Percentiles rank a stretch among this genome's conserved stretches.
Evolutionary conservation across 1,140 invertebrate species (phyloP).

Genomic region (Sycophaga agraensis): DNA sequence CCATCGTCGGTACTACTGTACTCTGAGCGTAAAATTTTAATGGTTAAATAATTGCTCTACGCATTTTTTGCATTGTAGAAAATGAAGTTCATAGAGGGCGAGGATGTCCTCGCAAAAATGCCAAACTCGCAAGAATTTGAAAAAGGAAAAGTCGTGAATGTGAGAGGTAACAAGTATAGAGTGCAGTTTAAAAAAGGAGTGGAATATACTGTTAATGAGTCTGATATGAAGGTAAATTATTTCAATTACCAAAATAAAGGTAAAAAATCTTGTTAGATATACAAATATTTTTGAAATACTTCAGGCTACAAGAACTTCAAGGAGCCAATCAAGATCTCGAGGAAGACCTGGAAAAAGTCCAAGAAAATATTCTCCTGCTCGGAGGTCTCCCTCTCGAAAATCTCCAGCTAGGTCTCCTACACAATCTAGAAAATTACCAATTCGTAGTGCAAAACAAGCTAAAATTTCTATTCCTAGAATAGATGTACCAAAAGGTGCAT

Average conservation of each 20-base stretch:
- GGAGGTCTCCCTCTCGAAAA: slow-evolving; percentile 38
- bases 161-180: slow-evolving; percentile 39
- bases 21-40: background rate
- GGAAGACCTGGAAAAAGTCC: slow-evolving; percentile 35
- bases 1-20: no score
- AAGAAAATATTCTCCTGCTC: slow-evolving; percentile 37
- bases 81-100: slow-evolving; percentile 46
- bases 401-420: slow-evolving; percentile 36
- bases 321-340: slow-evolving; percentile 36
- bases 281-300: background rate
- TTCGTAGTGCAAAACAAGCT: slow-evolving; percentile 36
- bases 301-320: slow-evolving; percentile 39
- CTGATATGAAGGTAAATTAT: slow-evolving; percentile 41
- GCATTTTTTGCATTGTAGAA: background rate
- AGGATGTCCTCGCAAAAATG: slow-evolving; percentile 44
- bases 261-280: background rate
- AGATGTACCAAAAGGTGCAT: slow-evolving; percentile 38
- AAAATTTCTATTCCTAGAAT: slow-evolving; percentile 41
- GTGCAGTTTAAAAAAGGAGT: slow-evolving; percentile 42
- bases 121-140: slow-evolving; percentile 39
- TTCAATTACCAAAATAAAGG: background rate
- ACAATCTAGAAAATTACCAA: slow-evolving; percentile 36
- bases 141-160: slow-evolving; percentile 37
- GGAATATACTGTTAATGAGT: slow-evolving; percentile 36
- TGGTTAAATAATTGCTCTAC: background rate